Evolutionary conservation across 2,113 vertebrate species (phyloP), one percentile per base, ranked within the genome.

Genomic region (Aegypius monachus): DNA sequence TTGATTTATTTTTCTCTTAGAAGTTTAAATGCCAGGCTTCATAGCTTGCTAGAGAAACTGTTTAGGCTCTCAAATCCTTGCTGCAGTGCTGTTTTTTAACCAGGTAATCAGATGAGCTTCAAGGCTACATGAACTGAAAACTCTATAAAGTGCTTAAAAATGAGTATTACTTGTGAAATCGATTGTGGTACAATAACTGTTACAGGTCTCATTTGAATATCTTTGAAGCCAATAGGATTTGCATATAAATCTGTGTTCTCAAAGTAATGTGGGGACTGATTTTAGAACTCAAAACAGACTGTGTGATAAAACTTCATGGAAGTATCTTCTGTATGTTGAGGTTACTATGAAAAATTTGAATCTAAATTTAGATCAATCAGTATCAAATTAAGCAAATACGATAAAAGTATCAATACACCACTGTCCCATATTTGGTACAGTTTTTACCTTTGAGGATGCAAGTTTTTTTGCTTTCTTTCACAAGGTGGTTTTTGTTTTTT

Each of bases 141-240:
- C 4, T 68, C 42, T 71, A 7, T 47, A 9, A 78, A 84, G 38
- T 67, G 38, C 50, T 85, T 67, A 75, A 87, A 95, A 93, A 73
- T 84, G 0, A 82, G 16, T 95, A 50, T 65, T 90, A 71, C 89
- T 92, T 66, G 27, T 79, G 70, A 77, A 89, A 92, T 83, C 34
- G n/a, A 0, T 77, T 89, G 50, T 89, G 18, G 18, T 91, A 52
- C 65, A 91, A 40, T 86, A 92, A 73, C 55, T 93, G 29, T 88
- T 91, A 75, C 32, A 52, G 38, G 50, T 95, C 62, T 88, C 13
- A 81, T 96, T 84, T 96, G 38, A 96, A 86, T 92, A 63, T 22
- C 68, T 96, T 81, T 92, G 86, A 95, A 95, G 32, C 43, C 5
- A 6, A 38, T 63, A 56, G 16, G 26, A 93, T 93, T 95, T 95